Base-by-base conservation (phyloP, 2,797 vertebrate genomes). In the Lacerta bilineata region DNA sequence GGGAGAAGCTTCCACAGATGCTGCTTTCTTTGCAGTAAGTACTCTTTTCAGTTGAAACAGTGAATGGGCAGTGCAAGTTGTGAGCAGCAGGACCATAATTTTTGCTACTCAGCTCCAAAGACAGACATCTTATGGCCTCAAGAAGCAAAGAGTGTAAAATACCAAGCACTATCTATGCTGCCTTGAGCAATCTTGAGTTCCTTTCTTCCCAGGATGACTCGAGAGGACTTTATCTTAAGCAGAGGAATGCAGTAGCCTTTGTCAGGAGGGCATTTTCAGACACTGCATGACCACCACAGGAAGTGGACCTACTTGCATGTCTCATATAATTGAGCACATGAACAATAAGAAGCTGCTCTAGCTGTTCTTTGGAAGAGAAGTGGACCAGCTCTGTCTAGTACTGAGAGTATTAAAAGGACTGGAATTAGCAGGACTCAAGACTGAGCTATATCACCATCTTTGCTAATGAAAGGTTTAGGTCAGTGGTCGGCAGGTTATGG, bases 21-120 rank as follows among this genome's bases (percentile, higher is more conserved):
- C 96, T 99, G 98, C 89, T 99, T 99, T 77, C 98, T 98, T 86
- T 99, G 98, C 96, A 98, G 98, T 99, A 93, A 99, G 98, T 98
- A 92, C 25, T 76, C 2, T 33, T 71, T 89, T 39, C 36, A 0
- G 0, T 27, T 27, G 25, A 55, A n/a, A 1, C n/a, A 25, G 25
- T 43, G 46, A 61, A 29, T 43, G 23, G 50, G 8, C 5, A 83
- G 61, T 83, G 7, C 43, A 18, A 1, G 23, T 46, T 8, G 33
- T n/a, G 72, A 36, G 13, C 8, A 25, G 15, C 8, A 66, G 41
- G 50, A 50, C 85, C 4, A 36, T 27, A 9, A 55, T 13, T 33
- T 39, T 27, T 50, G 61, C 4, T 64, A 3, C 4, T 74, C 27
- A 74, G 10, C 9, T 41, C 5, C 61, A 18, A 29, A 80, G 55